Evolutionary conservation across 1,140 invertebrate genomes (phyloP).

Genomic region (Vollenhovia emeryi): DNA sequence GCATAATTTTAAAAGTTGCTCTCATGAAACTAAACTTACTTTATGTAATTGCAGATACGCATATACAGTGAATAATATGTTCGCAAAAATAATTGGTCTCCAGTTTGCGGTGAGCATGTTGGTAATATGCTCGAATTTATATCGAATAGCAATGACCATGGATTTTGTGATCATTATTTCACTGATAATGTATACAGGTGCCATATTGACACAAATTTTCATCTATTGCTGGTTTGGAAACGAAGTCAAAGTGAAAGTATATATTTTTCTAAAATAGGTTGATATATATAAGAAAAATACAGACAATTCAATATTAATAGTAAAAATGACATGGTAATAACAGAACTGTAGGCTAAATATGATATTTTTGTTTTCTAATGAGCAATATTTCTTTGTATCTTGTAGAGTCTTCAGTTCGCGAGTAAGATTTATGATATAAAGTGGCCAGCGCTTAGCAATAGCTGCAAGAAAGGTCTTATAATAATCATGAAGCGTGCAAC

Average conservation of each 20-base stretch:
- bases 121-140: constrained; percentile 35
- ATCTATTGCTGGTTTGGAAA: constrained; percentile 69
- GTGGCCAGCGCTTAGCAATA: constrained; percentile 54
- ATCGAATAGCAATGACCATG: constrained; percentile 17
- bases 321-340: not conserved
- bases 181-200: not conserved
- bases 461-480: constrained; percentile 47
- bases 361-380: not conserved
- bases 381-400: not conserved
- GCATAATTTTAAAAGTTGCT: not conserved
- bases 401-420: constrained; percentile 57
- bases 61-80: not conserved
- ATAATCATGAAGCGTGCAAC: constrained; percentile 67
- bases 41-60: constrained; percentile 25
- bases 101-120: constrained; percentile 42
- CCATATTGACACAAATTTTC: constrained; percentile 38
- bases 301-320: not conserved
- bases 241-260: constrained; percentile 64
- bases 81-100: constrained; percentile 32
- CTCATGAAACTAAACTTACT: not conserved
- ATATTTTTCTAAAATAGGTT: not conserved
- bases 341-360: not conserved
- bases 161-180: not conserved
- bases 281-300: not conserved
- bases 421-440: constrained; percentile 61